Conservation (phyloP, 2,113 vertebrate genomes). For the Stigmatopora nigra region DNA sequence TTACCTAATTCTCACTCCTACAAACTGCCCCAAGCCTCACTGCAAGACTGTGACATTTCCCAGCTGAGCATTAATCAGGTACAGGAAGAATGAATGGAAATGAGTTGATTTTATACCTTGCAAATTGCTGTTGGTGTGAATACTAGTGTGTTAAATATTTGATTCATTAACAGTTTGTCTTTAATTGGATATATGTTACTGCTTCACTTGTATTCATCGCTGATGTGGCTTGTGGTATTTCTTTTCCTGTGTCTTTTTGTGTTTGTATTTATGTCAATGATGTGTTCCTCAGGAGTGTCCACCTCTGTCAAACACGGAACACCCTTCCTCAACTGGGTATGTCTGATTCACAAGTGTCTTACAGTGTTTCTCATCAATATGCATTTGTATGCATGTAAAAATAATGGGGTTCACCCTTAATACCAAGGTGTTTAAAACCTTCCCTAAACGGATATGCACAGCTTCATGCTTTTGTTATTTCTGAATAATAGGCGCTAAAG, state of each 20-base stretch:
- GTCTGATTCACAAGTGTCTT: slow-evolving; percentile 25
- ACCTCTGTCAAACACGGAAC: slow-evolving; percentile 52
- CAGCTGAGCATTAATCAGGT: slow-evolving; percentile 70
- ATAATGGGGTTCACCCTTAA: background rate
- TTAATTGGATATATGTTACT: slow-evolving; percentile 7
- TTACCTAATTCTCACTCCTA: slow-evolving; percentile 65
- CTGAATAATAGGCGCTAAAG: background rate
- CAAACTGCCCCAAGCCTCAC: slow-evolving; percentile 61
- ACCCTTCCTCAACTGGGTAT: slow-evolving; percentile 63
- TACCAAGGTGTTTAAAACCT: background rate
- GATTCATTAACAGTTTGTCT: slow-evolving; percentile 32
- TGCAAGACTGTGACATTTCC: slow-evolving; percentile 70
- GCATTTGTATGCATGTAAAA: background rate
- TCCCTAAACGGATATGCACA: background rate
- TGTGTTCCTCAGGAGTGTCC: slow-evolving; percentile 56
- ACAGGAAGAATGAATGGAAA: slow-evolving; percentile 45
- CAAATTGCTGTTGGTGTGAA: slow-evolving; percentile 11
- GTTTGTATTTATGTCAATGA: slow-evolving; percentile 25
- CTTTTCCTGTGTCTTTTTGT: slow-evolving; percentile 36
- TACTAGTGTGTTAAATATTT: slow-evolving; percentile 26
- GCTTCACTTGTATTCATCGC: slow-evolving; percentile 13
- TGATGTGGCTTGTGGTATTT: slow-evolving; percentile 31
- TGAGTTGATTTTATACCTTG: slow-evolving; percentile 19
- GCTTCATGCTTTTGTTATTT: background rate
- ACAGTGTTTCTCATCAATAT: background rate